Percentiles rank a stretch among this genome's conserved stretches.
phyloP scores from a whole-genome alignment of 2,888 invertebrate species.

The Eudasyphora cyanicolor region DNA sequence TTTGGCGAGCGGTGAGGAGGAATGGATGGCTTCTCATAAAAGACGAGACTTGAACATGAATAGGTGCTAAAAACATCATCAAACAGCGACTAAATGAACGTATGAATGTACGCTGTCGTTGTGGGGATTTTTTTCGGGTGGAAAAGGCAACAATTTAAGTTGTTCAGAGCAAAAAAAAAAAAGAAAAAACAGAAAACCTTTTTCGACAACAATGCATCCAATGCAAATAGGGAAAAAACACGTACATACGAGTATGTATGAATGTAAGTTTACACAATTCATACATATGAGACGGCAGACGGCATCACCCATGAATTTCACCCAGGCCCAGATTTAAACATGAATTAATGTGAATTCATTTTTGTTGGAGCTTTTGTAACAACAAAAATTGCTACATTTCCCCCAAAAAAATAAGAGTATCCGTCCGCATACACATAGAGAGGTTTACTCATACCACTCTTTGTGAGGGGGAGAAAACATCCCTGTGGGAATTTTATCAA shows the following conservation, averaged over 20 bases:
- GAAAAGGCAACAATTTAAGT: constrained; percentile 13
- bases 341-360: constrained; percentile 1
- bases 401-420: constrained; percentile 26
- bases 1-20: neutral
- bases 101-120: constrained; percentile 19
- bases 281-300: neutral
- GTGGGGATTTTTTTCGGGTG: constrained; percentile 14
- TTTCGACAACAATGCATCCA: constrained; percentile 9
- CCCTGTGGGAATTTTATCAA: too few relatives aligned
- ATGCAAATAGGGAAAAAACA: neutral
- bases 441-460: too few relatives aligned
- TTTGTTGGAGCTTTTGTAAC: neutral
- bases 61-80: constrained; percentile 63
- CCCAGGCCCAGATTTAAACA: constrained; percentile 4
- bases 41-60: constrained; percentile 65
- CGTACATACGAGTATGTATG: neutral
- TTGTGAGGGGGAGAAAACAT: too few relatives aligned
- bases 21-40: constrained; percentile 33
- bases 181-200: too few relatives aligned
- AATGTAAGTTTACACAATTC: neutral
- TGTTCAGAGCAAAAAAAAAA: neutral
- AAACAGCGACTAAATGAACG: constrained; percentile 3
- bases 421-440: neutral
- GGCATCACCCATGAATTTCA: constrained; percentile 5
- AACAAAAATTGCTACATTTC: constrained; percentile 26